phyloP scores from a whole-genome alignment of 2,797 vertebrate species.

The Pangasius larnaudii region DNA sequence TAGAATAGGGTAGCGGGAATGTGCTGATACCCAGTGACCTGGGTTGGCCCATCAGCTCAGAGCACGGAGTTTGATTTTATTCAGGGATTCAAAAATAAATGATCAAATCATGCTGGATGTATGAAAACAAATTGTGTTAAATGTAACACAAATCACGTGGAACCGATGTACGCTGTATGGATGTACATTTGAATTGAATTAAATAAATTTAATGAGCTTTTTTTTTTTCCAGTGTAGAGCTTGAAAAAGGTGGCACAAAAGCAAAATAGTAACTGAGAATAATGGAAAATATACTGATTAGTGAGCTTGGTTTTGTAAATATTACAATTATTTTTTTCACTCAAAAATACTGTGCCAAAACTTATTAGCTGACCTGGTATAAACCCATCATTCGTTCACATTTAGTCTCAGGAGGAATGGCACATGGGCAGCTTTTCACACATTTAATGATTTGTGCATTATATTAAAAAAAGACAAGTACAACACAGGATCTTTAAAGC shows the following conservation, averaged over 20 bases:
- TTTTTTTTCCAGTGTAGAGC: not conserved
- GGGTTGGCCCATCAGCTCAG: not conserved
- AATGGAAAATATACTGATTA: not conserved
- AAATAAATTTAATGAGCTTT: not conserved
- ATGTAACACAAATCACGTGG: not conserved
- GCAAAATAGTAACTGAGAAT: not conserved
- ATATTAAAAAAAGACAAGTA: slow-evolving; percentile 40
- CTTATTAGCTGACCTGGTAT: not conserved
- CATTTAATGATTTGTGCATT: slow-evolving; percentile 32
- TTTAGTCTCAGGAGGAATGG: not conserved
- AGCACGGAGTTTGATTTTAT: not conserved
- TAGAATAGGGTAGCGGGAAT: not conserved
- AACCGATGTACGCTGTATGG: not conserved
- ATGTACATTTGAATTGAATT: not conserved
- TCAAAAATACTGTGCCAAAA: not conserved
- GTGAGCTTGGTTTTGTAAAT: not conserved
- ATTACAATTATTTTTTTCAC: not conserved
- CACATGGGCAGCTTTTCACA: slow-evolving; percentile 4
- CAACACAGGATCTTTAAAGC: slow-evolving; percentile 25
- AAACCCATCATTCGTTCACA: not conserved
- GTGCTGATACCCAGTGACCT: not conserved
- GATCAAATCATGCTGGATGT: not conserved
- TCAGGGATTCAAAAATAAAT: not conserved
- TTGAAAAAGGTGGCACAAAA: not conserved
- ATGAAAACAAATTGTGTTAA: not conserved